Conservation (phyloP, 1,140 invertebrate genomes). For the Arctopsyche grandis region DNA sequence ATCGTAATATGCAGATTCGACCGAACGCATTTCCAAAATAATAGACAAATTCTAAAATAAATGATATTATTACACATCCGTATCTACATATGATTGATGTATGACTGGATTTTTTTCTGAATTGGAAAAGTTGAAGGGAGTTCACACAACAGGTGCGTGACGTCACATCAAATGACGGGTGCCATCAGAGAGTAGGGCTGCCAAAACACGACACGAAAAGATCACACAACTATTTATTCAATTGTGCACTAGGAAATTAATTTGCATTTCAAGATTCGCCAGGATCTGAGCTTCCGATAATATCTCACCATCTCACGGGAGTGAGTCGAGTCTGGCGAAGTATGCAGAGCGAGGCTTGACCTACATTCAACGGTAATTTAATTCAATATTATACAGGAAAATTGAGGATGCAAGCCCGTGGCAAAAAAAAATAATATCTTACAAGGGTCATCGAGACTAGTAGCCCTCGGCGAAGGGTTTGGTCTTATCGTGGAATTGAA, state of each 20-base stretch:
- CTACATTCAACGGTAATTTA: not conserved
- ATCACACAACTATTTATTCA: too few relatives aligned
- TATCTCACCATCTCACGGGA: not conserved
- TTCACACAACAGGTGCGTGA: conserved; percentile 48
- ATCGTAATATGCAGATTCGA: too few relatives aligned
- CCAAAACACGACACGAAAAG: not conserved
- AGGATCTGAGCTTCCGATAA: not conserved
- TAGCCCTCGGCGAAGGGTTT: not conserved
- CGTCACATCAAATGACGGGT: conserved; percentile 44
- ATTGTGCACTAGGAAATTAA: too few relatives aligned
- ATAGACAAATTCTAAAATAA: not conserved
- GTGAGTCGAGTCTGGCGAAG: not conserved
- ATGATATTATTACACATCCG: not conserved
- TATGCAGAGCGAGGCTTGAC: not conserved
- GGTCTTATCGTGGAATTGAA: conserved; percentile 13
- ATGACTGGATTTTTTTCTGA: conserved; percentile 11
- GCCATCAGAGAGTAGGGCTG: conserved; percentile 9
- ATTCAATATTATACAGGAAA: too few relatives aligned
- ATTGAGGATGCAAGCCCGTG: too few relatives aligned
- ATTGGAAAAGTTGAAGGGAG: conserved; percentile 13
- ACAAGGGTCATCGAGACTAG: too few relatives aligned
- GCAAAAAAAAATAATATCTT: too few relatives aligned
- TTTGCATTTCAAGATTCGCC: too few relatives aligned
- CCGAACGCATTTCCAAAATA: too few relatives aligned
- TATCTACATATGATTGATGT: conserved; percentile 20